These are phyloP conservation scores for Takifugu ocellatus DNA, from an alignment of 2,797 vertebrate species.

Conservation along the genomic window DNA sequence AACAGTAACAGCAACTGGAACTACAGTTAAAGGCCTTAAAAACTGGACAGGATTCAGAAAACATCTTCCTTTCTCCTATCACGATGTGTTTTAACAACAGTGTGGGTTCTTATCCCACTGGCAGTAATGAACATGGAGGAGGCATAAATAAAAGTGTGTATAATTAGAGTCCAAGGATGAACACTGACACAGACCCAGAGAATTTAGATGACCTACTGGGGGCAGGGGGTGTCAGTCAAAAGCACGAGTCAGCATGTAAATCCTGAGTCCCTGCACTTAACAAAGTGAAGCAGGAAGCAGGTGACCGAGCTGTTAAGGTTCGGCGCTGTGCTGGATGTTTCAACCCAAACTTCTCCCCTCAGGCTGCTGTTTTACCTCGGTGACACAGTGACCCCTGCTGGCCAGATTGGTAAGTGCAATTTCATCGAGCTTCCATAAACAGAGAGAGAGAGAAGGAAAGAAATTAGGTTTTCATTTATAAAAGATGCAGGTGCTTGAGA, in stretches of 20 bases:
- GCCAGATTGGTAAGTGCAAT: conserved; percentile 9
- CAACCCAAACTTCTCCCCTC: background rate
- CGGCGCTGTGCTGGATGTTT: background rate
- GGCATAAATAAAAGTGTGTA: background rate
- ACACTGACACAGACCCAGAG: no score
- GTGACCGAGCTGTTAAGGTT: conserved; percentile 7
- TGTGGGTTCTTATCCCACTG: background rate
- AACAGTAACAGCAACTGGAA: no score
- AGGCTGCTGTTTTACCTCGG: conserved; percentile 12
- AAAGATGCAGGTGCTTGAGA: no score
- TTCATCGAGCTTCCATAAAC: no score
- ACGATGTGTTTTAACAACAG: no score
- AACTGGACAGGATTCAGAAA: no score
- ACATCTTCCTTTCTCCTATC: no score
- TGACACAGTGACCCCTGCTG: conserved; percentile 64
- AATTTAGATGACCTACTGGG: no score
- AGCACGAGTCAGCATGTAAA: background rate
- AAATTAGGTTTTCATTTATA: no score
- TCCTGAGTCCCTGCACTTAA: conserved; percentile 4
- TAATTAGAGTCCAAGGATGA: no score
- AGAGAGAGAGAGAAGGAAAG: no score
- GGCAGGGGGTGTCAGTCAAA: background rate
- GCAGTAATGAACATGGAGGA: conserved; percentile 1
- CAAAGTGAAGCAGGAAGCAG: conserved; percentile 9
- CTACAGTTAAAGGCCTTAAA: no score